Evolutionary conservation across 2,797 vertebrate species (phyloP).

Genomic region (Sebastes taczanowskii): DNA sequence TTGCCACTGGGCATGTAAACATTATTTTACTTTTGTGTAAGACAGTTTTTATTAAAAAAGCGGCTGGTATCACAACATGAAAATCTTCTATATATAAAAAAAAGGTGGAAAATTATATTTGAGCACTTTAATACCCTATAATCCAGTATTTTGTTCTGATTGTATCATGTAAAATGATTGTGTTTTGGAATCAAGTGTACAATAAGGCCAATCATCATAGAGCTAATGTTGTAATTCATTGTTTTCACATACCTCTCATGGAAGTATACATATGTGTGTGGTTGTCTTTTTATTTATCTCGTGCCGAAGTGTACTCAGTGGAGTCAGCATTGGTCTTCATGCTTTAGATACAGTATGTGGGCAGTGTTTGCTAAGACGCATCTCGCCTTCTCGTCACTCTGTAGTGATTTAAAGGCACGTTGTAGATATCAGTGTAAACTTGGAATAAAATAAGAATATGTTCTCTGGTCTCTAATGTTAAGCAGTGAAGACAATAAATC

Average conservation of each 20-base stretch:
- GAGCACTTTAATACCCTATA: constrained; percentile 77
- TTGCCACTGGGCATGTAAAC: neutral
- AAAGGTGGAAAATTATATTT: constrained; percentile 61
- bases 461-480: constrained; percentile 67
- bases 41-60: constrained; percentile 5
- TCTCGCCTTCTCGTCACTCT: constrained; percentile 35
- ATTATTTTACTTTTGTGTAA: constrained; percentile 15
- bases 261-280: constrained; percentile 60
- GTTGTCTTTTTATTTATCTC: constrained; percentile 75
- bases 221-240: constrained; percentile 70
- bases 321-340: constrained; percentile 42
- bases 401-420: constrained; percentile 43
- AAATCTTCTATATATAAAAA: constrained; percentile 12
- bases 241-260: constrained; percentile 73
- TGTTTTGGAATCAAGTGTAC: constrained; percentile 71
- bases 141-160: constrained; percentile 73
- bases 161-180: constrained; percentile 74
- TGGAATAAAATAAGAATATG: constrained; percentile 50
- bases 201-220: constrained; percentile 65
- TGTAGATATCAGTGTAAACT: constrained; percentile 71
- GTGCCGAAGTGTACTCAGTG: constrained; percentile 64
- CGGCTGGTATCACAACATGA: constrained; percentile 2
- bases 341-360: constrained; percentile 41
- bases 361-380: constrained; percentile 33
- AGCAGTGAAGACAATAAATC: constrained; percentile 76